Percentiles rank a stretch among this genome's conserved stretches.
Evolutionary conservation across 2,888 invertebrate species (phyloP).

Genomic region (Amaurobius ferox): DNA sequence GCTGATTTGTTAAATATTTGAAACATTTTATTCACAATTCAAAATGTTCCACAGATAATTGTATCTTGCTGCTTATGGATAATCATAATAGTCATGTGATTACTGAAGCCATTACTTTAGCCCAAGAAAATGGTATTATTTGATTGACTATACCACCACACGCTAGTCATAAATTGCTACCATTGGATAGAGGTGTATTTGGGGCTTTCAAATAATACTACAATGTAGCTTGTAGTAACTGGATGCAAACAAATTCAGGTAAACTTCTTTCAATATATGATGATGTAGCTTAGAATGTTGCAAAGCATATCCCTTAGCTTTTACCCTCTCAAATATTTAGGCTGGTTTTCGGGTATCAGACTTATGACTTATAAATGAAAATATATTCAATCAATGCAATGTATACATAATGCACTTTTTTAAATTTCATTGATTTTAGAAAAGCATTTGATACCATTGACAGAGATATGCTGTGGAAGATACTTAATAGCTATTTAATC

Average conservation of each 20-base stretch:
- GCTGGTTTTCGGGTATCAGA: too few relatives aligned
- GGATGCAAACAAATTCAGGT: conserved; percentile 22
- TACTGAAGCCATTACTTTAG: not conserved
- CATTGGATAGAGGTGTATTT: conserved; percentile 34
- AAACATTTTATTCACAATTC: conserved; percentile 27
- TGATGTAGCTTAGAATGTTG: conserved; percentile 23
- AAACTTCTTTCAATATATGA: conserved; percentile 35
- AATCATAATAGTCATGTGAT: conserved; percentile 22
- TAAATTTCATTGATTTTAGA: too few relatives aligned
- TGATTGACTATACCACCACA: conserved; percentile 2
- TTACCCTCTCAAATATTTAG: conserved; percentile 23
- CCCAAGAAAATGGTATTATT: conserved; percentile 22
- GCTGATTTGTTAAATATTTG: conserved; percentile 33
- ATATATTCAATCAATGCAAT: conserved; percentile 20
- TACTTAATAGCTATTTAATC: too few relatives aligned
- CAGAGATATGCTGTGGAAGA: too few relatives aligned
- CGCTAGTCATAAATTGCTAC: conserved; percentile 9
- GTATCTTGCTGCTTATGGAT: conserved; percentile 20
- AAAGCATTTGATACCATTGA: too few relatives aligned
- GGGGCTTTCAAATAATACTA: conserved; percentile 67
- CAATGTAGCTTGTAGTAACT: conserved; percentile 74
- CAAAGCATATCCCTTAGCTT: conserved; percentile 22
- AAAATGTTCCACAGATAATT: conserved; percentile 21
- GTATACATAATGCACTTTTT: not conserved
- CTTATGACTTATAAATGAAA: conserved; percentile 32